Evolutionary conservation across 1,140 invertebrate genomes (phyloP), one percentile per base, ranked within the genome.

Genomic region (Bombus fervidus): DNA sequence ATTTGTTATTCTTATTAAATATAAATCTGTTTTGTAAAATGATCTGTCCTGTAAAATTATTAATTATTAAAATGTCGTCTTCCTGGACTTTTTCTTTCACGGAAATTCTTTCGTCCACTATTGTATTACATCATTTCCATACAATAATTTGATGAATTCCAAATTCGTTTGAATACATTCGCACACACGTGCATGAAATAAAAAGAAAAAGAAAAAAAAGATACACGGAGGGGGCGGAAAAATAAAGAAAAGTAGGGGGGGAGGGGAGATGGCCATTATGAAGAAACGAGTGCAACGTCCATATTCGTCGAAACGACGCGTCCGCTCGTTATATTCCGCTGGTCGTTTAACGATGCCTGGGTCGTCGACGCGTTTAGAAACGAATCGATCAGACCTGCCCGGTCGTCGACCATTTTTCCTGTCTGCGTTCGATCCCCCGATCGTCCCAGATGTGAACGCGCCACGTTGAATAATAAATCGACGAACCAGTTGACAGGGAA

Each of bases 351-450:
- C 75, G 75, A 78, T 78, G 57, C 75, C 75, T 25, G 31, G 75
- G 59, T 78, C 75, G 75, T 39, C 75, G 76, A 78, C 72, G 87
- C 77, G 84, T 88, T 85, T 82, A 82, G 81, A 82, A 75, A 66
- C 81, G 81, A 82, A 82, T 82, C 81, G 81, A 82, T 82, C 43
- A 82, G 39, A 62, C 41, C 31, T 28, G 53, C 53, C 53, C 31
- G 74, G 43, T 69, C 75, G 86, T 73, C 75, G 39, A 78, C 68
- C 62, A 68, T n/a, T 76, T 83, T 78, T 41, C 37, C 53, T 39
- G 76, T 66, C 59, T 68, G 41, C 37, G 43, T 53, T 43, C 47
- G 73, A 53, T 77, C 64, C 57, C 25, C 47, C 25, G 41, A 37
- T 79, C 66, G 68, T 66, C 31, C 77, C 76, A 43, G 57, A 39